These are phyloP conservation scores for Trichechus manatus DNA, from an alignment of 2,113 vertebrate species.

Conservation along the genomic window DNA sequence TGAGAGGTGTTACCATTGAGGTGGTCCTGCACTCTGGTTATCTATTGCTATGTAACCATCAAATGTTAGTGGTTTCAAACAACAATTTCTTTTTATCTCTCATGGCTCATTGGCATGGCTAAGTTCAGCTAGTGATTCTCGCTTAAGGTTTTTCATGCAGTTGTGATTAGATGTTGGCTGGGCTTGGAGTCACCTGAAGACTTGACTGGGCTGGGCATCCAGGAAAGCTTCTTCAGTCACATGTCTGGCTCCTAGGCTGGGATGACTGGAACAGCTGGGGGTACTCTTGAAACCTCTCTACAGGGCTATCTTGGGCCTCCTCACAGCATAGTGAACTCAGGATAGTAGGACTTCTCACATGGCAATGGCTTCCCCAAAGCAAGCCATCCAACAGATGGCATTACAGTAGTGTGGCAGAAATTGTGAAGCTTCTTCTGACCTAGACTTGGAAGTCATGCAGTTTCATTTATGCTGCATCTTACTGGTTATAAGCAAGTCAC, in stretches of 20 bases:
- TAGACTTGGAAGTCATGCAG: background rate
- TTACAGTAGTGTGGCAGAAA: background rate
- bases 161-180: background rate
- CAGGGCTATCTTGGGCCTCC: background rate
- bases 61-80: background rate
- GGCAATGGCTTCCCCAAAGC: background rate
- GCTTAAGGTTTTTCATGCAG: background rate
- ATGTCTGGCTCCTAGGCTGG: too few species aligned
- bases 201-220: background rate
- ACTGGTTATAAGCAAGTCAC: background rate
- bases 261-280: background rate
- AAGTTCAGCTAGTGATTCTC: background rate
- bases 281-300: background rate
- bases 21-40: too few species aligned
- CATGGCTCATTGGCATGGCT: background rate
- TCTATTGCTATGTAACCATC: too few species aligned
- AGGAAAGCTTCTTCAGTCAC: background rate
- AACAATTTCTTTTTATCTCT: background rate
- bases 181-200: background rate
- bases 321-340: background rate
- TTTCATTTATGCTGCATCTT: background rate
- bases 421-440: background rate
- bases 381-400: background rate
- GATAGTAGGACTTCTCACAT: background rate
- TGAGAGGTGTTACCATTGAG: too few species aligned